Base-by-base conservation (phyloP, 2,797 vertebrate genomes). In the Acanthornis magna region DNA sequence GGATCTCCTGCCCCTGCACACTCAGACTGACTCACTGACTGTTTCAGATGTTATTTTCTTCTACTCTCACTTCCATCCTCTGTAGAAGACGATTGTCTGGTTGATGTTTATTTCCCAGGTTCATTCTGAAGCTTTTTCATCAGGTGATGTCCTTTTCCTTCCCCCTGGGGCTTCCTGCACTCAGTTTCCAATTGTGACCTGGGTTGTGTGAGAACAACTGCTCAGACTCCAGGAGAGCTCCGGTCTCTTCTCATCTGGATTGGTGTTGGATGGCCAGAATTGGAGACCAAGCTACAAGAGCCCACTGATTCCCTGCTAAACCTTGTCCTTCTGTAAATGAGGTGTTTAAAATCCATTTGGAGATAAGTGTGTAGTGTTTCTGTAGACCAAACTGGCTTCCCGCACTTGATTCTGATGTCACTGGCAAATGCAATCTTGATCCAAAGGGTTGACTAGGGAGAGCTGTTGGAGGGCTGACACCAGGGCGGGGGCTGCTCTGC, bases 1-100 rank as follows among this genome's bases (percentile, higher is more conserved):
- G 57, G 93, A 85, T 71, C 65, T 57, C 32, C 74, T 81, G 88
- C 76, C 88, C 96, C 70, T 85, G 73, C 88, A 50, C 66, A 11
- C 57, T 92, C 92, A 71, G 88, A 85, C 81, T 78, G 96, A 92
- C 85, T 96, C 91, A 96, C 90, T 95, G 97, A 97, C 97, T 97
- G 74, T 84, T 92, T 90, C 71, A 95, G 92, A 66, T 94, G 91
- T 95, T 91, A 40, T 95, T 95, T 76, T 86, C 75, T 97, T 97
- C 96, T 95, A 70, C 88, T 87, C 51, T 96, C 91, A 72, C 88
- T 88, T 95, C 85, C 95, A 91, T 88, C 90, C 76, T 89, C 84
- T 82, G 72, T 95, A 97, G 88, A 94, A 93, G 96, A 95, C 32
- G 0, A 19, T 91, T 94, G 76, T 93, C 88, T 73, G 88, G 77